phyloP scores from a whole-genome alignment of 2,797 vertebrate species.

The Eulemur mongoz region DNA sequence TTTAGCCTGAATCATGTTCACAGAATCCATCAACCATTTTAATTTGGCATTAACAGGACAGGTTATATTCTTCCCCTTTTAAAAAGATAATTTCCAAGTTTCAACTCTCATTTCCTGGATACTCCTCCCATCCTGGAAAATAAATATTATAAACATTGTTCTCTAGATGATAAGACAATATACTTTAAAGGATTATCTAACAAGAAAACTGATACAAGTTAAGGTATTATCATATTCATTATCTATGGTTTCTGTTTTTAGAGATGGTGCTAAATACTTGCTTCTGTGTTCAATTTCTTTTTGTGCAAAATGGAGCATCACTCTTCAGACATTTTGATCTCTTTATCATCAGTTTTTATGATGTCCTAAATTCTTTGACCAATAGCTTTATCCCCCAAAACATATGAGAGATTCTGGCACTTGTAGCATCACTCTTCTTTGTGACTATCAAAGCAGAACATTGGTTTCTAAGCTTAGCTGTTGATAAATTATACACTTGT shows the following conservation, averaged over 20 bases:
- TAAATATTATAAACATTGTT: neutral
- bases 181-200: neutral
- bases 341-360: slow-evolving; percentile 44
- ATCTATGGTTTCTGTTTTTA: neutral
- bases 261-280: neutral
- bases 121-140: slow-evolving; percentile 1
- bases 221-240: neutral
- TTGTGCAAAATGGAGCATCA: neutral
- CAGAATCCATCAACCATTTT: neutral
- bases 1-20: neutral
- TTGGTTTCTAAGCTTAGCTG: neutral
- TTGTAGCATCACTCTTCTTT: neutral
- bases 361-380: slow-evolving; percentile 43
- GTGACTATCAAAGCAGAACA: slow-evolving; percentile 37
- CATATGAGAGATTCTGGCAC: neutral
- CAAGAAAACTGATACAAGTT: neutral
- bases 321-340: slow-evolving; percentile 42
- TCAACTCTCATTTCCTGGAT: slow-evolving; percentile 50
- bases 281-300: neutral
- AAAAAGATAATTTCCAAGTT: neutral
- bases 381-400: neutral
- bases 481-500: neutral
- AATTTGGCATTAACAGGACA: slow-evolving; percentile 24
- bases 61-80: neutral
- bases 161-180: neutral